Evolutionary conservation across 2,113 vertebrate species (phyloP).

Genomic region (Vulpes vulpes): DNA sequence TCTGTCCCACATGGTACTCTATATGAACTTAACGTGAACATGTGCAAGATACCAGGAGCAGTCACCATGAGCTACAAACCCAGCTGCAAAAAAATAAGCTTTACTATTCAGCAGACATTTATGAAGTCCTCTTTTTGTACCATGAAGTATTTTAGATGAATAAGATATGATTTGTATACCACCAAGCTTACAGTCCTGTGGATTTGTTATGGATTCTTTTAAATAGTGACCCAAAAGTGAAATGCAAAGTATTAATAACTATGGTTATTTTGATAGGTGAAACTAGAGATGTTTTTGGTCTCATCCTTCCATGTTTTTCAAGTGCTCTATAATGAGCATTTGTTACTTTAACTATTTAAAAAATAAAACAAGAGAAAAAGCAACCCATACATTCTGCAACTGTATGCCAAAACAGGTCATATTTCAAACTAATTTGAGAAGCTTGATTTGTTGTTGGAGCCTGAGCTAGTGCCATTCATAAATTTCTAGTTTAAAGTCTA

Average conservation of each 20-base stretch:
- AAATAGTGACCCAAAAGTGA: background rate
- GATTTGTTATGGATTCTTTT: background rate
- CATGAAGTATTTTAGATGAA: background rate
- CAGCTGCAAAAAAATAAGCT: background rate
- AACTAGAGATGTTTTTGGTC: background rate
- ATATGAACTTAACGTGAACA: background rate
- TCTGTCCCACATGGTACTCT: background rate
- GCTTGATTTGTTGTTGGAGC: background rate
- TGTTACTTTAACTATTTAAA: conserved; percentile 32
- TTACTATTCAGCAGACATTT: background rate
- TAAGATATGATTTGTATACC: background rate
- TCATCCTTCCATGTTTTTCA: background rate
- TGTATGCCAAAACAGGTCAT: background rate
- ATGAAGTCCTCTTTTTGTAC: background rate
- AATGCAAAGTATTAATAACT: background rate
- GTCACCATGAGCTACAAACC: background rate
- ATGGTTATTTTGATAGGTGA: background rate
- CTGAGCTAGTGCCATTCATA: background rate
- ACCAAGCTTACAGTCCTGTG: background rate
- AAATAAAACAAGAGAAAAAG: background rate
- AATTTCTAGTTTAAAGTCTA: conserved; percentile 33
- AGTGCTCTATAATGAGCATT: background rate
- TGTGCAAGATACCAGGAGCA: background rate
- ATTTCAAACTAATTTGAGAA: conserved; percentile 49
- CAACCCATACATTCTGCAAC: background rate